Percentiles rank a stretch among this genome's conserved stretches.
These are phyloP conservation scores for Cossypha niveicapilla DNA, from an alignment of 2,797 vertebrate species.

Conservation along the genomic window DNA sequence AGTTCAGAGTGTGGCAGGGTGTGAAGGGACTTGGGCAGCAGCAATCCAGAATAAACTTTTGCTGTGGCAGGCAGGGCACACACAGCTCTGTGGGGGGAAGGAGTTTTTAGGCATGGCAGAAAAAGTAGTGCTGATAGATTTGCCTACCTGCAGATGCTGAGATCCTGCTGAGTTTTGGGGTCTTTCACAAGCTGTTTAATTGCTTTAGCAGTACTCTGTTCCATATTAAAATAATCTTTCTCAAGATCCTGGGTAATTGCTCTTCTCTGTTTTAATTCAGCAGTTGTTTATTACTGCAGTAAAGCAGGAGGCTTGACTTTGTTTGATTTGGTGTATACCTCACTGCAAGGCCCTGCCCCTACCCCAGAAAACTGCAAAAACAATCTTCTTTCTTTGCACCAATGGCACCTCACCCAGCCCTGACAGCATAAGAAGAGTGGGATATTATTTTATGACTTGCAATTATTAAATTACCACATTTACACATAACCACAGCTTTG, in stretches of 20 bases:
- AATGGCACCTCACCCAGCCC: not conserved
- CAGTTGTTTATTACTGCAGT: not conserved
- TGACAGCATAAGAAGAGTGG: not conserved
- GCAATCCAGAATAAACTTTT: not conserved
- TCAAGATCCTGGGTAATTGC: not conserved
- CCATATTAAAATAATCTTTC: constrained; percentile 17
- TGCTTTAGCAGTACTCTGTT: not conserved
- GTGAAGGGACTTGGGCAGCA: not conserved
- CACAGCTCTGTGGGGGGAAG: not conserved
- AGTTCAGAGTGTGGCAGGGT: too few relatives aligned
- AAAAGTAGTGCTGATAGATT: not conserved
- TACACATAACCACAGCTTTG: not conserved
- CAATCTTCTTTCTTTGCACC: not conserved
- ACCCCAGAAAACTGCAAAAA: not conserved
- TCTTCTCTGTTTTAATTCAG: not conserved
- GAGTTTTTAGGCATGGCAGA: not conserved
- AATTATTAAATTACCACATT: not conserved
- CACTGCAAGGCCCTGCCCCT: not conserved
- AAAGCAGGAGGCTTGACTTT: not conserved
- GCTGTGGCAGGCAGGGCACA: not conserved
- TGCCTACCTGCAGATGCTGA: not conserved
- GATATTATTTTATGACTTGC: not conserved
- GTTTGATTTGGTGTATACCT: not conserved
- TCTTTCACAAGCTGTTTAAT: not conserved
- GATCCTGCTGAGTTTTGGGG: not conserved